Evolutionary conservation across 2,113 vertebrate species (phyloP).

Genomic region (Colossoma macropomum): DNA sequence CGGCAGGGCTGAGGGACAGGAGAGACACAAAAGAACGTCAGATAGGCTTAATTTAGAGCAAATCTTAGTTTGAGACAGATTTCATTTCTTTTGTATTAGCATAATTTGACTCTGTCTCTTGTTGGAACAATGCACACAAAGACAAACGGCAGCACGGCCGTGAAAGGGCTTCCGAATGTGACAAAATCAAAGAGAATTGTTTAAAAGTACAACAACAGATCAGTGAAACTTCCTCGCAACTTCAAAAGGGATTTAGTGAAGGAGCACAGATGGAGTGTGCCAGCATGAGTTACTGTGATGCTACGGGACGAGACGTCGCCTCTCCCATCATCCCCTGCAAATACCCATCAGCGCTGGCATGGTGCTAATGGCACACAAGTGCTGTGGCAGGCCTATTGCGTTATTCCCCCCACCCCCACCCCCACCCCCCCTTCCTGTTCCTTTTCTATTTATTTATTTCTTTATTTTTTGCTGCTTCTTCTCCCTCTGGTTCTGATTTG

Average conservation of each 20-base stretch:
- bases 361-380: conserved; percentile 44
- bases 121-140: neutral
- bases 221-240: conserved; percentile 64
- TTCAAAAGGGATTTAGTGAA: conserved; percentile 68
- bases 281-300: conserved; percentile 63
- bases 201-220: conserved; percentile 56
- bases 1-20: conserved; percentile 50
- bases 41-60: neutral
- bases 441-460: conserved; percentile 45
- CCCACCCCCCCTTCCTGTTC: conserved; percentile 36
- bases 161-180: conserved; percentile 13
- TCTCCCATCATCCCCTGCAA: conserved; percentile 53
- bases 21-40: conserved; percentile 1
- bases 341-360: conserved; percentile 44
- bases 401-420: conserved; percentile 21
- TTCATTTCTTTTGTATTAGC: neutral
- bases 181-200: conserved; percentile 48
- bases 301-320: conserved; percentile 53
- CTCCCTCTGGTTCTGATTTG: conserved; percentile 69
- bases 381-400: conserved; percentile 34
- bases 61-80: neutral
- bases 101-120: neutral
- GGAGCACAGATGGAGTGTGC: conserved; percentile 72
- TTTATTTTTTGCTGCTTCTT: conserved; percentile 50
- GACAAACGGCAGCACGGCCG: neutral